Evolutionary conservation across 2,888 invertebrate genomes (phyloP), one percentile per base, ranked within the genome.

Genomic region (Brassicogethes aeneus): DNA sequence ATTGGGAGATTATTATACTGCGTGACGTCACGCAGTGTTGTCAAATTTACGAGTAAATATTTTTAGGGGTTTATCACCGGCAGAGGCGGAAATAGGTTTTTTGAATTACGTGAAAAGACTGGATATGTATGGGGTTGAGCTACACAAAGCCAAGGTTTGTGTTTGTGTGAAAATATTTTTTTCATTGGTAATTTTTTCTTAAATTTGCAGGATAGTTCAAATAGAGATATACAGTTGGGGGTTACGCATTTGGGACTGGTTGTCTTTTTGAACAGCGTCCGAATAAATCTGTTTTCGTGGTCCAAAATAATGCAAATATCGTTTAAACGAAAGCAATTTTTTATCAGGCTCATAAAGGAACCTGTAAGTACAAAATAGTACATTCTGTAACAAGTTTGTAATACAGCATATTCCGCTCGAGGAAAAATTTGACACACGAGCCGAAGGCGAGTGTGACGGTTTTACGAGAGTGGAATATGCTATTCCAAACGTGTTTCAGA

Each of bases 281-380:
- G 87, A 67, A 85, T 95, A 55, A 96, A 95, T 71, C 90, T 91
- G 15, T 95, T 96, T 74, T 92, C 92, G 49, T 96, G 95, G 95
- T 86, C 92, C 42, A 95, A 96, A 76, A 97, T 99, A 65, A 91
- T 96, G 46, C 97, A 97, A 74, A 93, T 99, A 59, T 95, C 95
- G 35, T 99, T 97, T 70, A 97, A 97, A 74, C 79, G 95, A 62
- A 96, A 95, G 69, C 92, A 95, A 68, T 99, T 99, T 72, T 96
- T 94, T 60, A 93, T 97, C 60, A 95, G 96, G 64, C 70, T 97
- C 39, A 79, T 92, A 59, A 76, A 92, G 60, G 92, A 90, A 72
- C 81, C 85, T 64, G 92, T 91, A 68, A 76, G 78, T 74, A 10
- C 32, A 32, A 32, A 32, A 10, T 32, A 12, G 12, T 12, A 32